Evolutionary conservation across 2,113 vertebrate species (phyloP), one percentile per base, ranked within the genome.

Genomic region (Melanerpes aurifrons): DNA sequence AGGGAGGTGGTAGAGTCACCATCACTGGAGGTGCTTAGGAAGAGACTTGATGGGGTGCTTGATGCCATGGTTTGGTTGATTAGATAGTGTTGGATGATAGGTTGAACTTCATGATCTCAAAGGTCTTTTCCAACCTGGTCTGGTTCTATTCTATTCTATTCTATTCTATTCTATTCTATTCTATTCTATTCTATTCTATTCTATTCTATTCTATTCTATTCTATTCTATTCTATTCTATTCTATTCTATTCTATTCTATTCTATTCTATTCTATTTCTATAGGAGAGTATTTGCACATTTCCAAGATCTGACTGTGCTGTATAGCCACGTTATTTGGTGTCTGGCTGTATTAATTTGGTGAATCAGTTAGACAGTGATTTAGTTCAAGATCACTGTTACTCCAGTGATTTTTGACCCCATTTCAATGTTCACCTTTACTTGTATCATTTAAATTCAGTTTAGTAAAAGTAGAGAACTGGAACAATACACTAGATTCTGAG

Each of bases 351-450:
- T 86, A 26, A 79, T 79, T 66, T 85, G 56, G 32, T 72, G 78
- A 77, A 67, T 89, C 74, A 79, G 21, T 29, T 74, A 53, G 25
- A 25, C 69, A 56, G 35, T 92, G 75, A 92, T 73, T 89, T 53
- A 64, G 43, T 82, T 87, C 82, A 87, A 63, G 62, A 58, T 93
- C 53, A 28, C 48, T 73, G 54, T 89, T 80, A 89, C 92, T 82
- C 54, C 84, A 86, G 54, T 82, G 64, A 40, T 64, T 85, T 94
- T 90, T 82, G 66, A 81, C 40, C 92, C 59, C 7, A 31, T 91
- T 94, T 89, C 70, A 86, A 29, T 93, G 74, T 37, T 86, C 69
- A 93, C 76, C 76, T 91, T 91, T 89, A 16, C 72, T 63, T 83
- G 25, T 77, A 70, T 56, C 5, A 64, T 73, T 48, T 85, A 76